phyloP scores from a whole-genome alignment of 2,888 invertebrate species.

The Tetanocera ferruginea region DNA sequence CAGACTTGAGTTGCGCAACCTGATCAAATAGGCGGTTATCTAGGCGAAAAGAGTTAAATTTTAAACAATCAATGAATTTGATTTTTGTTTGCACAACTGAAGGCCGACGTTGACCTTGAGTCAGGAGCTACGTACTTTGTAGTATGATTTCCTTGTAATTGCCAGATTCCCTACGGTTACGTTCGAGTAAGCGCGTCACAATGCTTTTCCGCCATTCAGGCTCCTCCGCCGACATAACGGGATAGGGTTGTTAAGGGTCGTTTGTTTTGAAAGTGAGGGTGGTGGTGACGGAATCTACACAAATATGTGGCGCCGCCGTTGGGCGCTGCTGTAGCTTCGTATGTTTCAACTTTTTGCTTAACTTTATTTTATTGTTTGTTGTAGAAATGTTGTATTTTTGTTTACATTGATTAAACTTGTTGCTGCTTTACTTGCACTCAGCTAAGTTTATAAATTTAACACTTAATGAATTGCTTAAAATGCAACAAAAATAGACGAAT shows the following conservation, averaged over 20 bases:
- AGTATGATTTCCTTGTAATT: constrained; percentile 85
- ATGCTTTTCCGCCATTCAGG: constrained; percentile 79
- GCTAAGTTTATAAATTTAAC: background rate
- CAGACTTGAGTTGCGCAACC: constrained; percentile 82
- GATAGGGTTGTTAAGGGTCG: background rate
- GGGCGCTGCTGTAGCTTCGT: background rate
- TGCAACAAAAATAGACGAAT: constrained; percentile 19
- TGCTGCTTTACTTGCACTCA: background rate
- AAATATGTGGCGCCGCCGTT: background rate
- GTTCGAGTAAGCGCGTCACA: constrained; percentile 77
- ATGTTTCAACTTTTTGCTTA: constrained; percentile 16
- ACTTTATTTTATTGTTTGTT: background rate
- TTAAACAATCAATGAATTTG: background rate
- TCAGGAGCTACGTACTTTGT: constrained; percentile 81
- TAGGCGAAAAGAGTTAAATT: constrained; percentile 64
- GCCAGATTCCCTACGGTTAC: constrained; percentile 82
- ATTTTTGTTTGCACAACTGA: background rate
- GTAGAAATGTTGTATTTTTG: background rate
- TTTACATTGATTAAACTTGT: background rate
- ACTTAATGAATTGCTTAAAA: background rate
- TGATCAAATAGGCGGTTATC: constrained; percentile 90
- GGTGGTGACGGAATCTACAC: background rate
- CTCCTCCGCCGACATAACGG: constrained; percentile 64
- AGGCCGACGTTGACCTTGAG: background rate
- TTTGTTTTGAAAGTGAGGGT: background rate